Evolutionary conservation across 2,888 invertebrate species (phyloP), one percentile per base, ranked within the genome.

Genomic region (Anoncus sp.): DNA sequence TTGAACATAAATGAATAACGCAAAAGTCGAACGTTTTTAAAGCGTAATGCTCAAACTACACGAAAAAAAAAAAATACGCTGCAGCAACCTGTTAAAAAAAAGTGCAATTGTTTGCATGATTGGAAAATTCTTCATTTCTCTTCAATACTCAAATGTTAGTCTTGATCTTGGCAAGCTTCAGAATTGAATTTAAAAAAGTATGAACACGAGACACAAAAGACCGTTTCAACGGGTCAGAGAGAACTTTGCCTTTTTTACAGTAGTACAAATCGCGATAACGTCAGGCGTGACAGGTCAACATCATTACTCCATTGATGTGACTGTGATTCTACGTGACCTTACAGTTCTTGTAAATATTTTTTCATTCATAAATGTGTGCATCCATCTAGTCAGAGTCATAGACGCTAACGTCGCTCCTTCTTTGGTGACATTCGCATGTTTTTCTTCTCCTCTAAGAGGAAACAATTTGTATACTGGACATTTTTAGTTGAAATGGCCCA

Each of bases 221-320:
- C 31, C 31, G 31, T 31, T 31, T 7, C n/a, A n/a, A 7, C 31
- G 31, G 7, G 31, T 31, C 7, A 31, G 7, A 31, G 7, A 31
- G 31, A 20, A 40, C 22, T 59, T 59, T 40, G 38, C 14, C 7
- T 20, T 20, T 20, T 22, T 59, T 59, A 7, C 18, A 59, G 57
- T 59, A 38, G 57, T 59, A 38, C 57, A 40, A 59, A 38, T 59
- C 18, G 40, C 5, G 40, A 31, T 38, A 59, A 12, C 18, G 38
- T 14, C 22, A 12, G 57, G 12, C 38, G 6, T 5, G 22, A 38
- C 18, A 22, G 31, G 22, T 38, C 57, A 20, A 38, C 35, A 38
- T n/a, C 38, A 18, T 59, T 38, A 18, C 18, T 20, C 6, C 57
- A 31, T n/a, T 18, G 18, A 9, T 47, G 18, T 31, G 20, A 47